Percentiles rank a stretch among this genome's conserved stretches.
Evolutionary conservation across 2,113 vertebrate genomes (phyloP).

Genomic region (Propithecus coquereli): DNA sequence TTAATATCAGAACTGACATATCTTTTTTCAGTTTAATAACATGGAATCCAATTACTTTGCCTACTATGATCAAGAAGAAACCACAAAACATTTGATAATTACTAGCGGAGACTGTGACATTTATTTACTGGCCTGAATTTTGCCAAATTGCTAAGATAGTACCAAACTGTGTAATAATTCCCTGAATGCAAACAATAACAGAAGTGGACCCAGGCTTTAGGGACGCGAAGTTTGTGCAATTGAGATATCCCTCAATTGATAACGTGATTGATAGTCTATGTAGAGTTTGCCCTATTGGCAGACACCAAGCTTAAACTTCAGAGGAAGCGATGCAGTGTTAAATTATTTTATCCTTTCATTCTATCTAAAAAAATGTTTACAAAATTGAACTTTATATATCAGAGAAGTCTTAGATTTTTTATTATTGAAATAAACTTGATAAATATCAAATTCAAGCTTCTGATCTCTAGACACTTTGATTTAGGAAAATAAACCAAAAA

Average conservation of each 20-base stretch:
- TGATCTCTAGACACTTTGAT: conserved; percentile 47
- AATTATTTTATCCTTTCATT: conserved; percentile 40
- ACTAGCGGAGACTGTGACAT: not conserved
- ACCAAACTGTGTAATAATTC: not conserved
- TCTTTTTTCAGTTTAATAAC: not conserved
- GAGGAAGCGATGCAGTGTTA: not conserved
- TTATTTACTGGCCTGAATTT: conserved; percentile 4
- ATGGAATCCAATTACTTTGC: not conserved
- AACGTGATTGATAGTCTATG: not conserved
- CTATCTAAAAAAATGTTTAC: not conserved
- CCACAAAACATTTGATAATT: conserved; percentile 11
- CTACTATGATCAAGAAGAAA: not conserved
- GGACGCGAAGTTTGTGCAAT: not conserved
- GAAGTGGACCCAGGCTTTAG: not conserved
- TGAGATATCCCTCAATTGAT: not conserved
- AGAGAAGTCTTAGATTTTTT: not conserved
- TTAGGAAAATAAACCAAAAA: conserved; percentile 40
- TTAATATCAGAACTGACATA: not conserved
- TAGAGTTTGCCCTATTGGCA: not conserved
- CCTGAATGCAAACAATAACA: not conserved
- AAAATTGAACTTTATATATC: not conserved
- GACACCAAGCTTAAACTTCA: not conserved
- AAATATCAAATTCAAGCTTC: conserved; percentile 22
- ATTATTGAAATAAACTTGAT: conserved; percentile 39
- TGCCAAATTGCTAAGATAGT: not conserved